phyloP scores from a whole-genome alignment of 1,140 invertebrate genomes.

The Cepaea nemoralis region DNA sequence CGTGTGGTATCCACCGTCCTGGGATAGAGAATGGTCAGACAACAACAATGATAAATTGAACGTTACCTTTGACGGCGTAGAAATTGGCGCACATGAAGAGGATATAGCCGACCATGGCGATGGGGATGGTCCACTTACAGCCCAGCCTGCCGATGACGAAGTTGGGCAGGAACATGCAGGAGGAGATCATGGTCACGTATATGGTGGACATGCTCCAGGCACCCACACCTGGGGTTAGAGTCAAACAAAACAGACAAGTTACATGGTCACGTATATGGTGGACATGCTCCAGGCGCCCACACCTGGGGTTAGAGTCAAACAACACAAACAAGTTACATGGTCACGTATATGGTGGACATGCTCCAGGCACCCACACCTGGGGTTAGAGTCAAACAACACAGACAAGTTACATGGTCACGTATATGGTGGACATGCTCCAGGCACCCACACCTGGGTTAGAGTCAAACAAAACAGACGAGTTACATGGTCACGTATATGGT shows the following conservation, averaged over 20 bases:
- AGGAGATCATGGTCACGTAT: constrained; percentile 89
- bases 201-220: constrained; percentile 48
- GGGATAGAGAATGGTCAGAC: too few relatives aligned
- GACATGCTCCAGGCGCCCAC: constrained; percentile 56
- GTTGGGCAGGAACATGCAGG: constrained; percentile 89
- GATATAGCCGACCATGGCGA: constrained; percentile 91
- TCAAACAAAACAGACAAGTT: constrained; percentile 75
- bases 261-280: constrained; percentile 82
- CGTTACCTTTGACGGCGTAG: constrained; percentile 72
- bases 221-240: constrained; percentile 61
- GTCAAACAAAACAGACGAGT: constrained; percentile 75
- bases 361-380: constrained; percentile 59
- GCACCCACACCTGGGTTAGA: constrained; percentile 63
- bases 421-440: constrained; percentile 69
- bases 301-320: constrained; percentile 42
- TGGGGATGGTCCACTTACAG: constrained; percentile 94
- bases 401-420: constrained; percentile 80
- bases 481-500: constrained; percentile 82
- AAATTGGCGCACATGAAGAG: constrained; percentile 95
- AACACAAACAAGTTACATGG: too few relatives aligned
- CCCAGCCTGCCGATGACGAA: constrained; percentile 78
- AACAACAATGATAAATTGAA: neutral
- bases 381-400: neutral
- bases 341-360: constrained; percentile 77
- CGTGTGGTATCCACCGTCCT: too few relatives aligned